These are phyloP conservation scores for Diploptera punctata DNA, from an alignment of 2,888 invertebrate genomes.

Conservation along the genomic window DNA sequence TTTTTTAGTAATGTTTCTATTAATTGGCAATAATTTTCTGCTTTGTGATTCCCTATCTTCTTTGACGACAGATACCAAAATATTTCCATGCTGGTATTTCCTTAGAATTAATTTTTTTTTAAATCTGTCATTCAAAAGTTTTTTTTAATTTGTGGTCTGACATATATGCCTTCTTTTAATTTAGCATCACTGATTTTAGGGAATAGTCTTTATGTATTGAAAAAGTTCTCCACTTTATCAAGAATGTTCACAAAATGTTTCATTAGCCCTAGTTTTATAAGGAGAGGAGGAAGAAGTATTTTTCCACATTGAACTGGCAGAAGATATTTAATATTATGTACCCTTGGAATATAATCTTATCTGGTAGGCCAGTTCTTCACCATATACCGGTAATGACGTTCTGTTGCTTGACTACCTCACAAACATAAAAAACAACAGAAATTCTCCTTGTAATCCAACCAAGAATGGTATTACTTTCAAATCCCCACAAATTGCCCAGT, in stretches of 20 bases:
- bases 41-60: neutral
- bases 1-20: neutral
- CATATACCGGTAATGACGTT: neutral
- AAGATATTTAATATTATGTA: neutral
- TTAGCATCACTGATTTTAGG: neutral
- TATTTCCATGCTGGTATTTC: neutral
- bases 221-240: neutral
- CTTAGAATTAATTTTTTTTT: neutral
- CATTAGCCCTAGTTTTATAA: neutral
- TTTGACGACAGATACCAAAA: neutral
- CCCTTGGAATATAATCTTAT: neutral
- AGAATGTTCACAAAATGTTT: neutral
- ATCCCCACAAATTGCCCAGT: neutral
- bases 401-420: neutral
- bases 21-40: neutral
- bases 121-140: neutral
- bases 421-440: conserved; percentile 1
- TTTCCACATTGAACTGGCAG: neutral
- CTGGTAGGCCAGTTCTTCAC: neutral
- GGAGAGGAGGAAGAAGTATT: neutral
- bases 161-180: neutral
- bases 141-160: neutral
- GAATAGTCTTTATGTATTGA: neutral
- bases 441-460: neutral
- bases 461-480: neutral